Evolutionary conservation across 2,113 vertebrate genomes (phyloP), one percentile per base, ranked within the genome.

Genomic region (Hypomesus transpacificus): DNA sequence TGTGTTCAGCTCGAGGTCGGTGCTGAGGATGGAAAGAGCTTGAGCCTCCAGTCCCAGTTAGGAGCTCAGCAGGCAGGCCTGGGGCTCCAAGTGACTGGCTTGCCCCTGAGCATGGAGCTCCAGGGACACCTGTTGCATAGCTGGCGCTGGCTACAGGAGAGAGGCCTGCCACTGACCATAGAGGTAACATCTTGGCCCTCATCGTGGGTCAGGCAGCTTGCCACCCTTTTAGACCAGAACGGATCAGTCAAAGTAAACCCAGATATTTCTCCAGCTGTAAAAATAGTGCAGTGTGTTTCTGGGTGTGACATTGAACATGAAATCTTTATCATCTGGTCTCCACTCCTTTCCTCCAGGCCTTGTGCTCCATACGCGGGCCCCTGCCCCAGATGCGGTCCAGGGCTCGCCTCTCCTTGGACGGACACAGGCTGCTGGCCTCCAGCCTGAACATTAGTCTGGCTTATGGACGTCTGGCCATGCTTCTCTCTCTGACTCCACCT

Each of bases 71-170:
- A 75, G 39, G 71, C 65, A 0, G 80, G 69, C 76, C 52, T 92
- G 0, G 82, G 80, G 68, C 80, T 92, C 3, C 80, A 85, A 74
- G 77, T 91, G 18, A 89, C 87, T 72, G 74, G 68, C 31, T 70
- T 75, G 66, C 82, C 82, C 53, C 54, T 67, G 67, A 81, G 22
- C 20, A 89, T 82, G 65, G 91, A 92, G 67, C 21, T 92, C 53
- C 87, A 74, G 61, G 91, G 84, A 60, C 79, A 20, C 46, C 62
- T 93, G 57, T 87, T 84, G 77, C 92, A 94, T 70, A 90, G 81
- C 61, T 93, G 86, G 85, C 51, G 87, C 0, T 90, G 88, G 91
- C 77, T 93, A 13, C 82, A 87, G 20, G 72, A 85, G 63, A 79
- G 63, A 54, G 81, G 88, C 64, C 51, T 93, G 20, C 91, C 93